Percentiles rank a stretch among this genome's conserved stretches.
These are phyloP conservation scores for Drosophila carrolli DNA, from an alignment of 1,140 invertebrate genomes.

Conservation along the genomic window DNA sequence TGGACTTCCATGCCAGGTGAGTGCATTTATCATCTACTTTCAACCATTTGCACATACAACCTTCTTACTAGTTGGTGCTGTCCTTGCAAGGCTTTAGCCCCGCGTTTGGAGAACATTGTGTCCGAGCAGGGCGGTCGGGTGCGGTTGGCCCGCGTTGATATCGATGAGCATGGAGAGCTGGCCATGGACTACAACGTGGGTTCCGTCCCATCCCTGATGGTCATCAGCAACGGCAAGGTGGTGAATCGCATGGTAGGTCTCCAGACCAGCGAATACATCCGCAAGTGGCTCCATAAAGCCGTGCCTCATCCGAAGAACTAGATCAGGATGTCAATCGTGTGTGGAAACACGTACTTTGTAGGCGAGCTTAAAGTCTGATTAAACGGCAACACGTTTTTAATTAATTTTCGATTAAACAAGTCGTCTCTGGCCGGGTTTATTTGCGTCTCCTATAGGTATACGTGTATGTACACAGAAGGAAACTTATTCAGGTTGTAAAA, in stretches of 20 bases:
- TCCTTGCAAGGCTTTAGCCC: slow-evolving; percentile 95
- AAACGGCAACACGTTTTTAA: slow-evolving; percentile 56
- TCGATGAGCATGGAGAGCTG: slow-evolving; percentile 94
- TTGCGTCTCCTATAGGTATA: slow-evolving; percentile 12
- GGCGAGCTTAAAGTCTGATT: slow-evolving; percentile 7
- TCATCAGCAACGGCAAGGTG: slow-evolving; percentile 95
- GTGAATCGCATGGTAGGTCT: slow-evolving; percentile 93
- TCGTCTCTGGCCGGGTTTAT: neutral
- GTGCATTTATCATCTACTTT: slow-evolving; percentile 77
- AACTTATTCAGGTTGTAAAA: neutral
- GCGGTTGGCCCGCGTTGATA: slow-evolving; percentile 94
- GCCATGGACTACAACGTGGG: slow-evolving; percentile 94
- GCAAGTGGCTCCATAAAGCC: slow-evolving; percentile 93
- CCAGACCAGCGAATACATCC: slow-evolving; percentile 94
- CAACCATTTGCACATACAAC: neutral
- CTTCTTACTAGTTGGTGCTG: slow-evolving; percentile 93
- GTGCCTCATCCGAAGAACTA: slow-evolving; percentile 73
- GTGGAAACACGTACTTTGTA: slow-evolving; percentile 9
- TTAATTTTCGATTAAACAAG: slow-evolving; percentile 58
- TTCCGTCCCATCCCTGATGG: slow-evolving; percentile 94
- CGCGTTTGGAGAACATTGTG: slow-evolving; percentile 93
- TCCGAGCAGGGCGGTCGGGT: slow-evolving; percentile 93
- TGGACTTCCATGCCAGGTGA: slow-evolving; percentile 98
- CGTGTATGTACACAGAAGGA: slow-evolving; percentile 17
- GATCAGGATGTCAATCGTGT: neutral